Evolutionary conservation across 2,888 invertebrate genomes (phyloP).

Genomic region (Chrysotoxum bicinctum): DNA sequence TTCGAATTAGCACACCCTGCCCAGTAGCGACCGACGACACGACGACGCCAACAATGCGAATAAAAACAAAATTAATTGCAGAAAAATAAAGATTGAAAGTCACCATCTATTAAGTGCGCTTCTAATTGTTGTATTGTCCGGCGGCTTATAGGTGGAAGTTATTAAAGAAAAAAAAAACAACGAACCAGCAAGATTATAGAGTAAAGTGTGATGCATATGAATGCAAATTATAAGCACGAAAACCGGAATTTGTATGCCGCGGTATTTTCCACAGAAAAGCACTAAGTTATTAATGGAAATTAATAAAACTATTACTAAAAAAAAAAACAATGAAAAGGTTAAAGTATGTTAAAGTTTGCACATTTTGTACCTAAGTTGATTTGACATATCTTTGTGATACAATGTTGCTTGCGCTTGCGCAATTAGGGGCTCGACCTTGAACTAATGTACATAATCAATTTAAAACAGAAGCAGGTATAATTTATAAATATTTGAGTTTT

Average conservation of each 20-base stretch:
- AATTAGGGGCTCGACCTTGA: slow-evolving; percentile 23
- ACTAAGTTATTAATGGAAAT: background rate
- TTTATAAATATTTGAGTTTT: background rate
- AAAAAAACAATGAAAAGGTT: slow-evolving; percentile 36
- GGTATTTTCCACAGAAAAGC: background rate
- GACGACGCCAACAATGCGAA: slow-evolving; percentile 1
- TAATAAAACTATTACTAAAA: background rate
- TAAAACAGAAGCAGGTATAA: background rate
- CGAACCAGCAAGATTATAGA: background rate
- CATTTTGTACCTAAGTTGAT: background rate
- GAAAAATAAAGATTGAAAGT: slow-evolving; percentile 28
- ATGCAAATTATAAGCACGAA: slow-evolving; percentile 19
- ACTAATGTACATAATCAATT: background rate
- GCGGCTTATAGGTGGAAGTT: background rate
- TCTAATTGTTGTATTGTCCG: slow-evolving; percentile 52
- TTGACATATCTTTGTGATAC: background rate
- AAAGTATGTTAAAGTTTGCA: background rate
- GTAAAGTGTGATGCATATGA: slow-evolving; percentile 16
- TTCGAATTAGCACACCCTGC: background rate
- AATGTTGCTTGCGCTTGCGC: background rate
- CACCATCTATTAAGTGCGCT: slow-evolving; percentile 41
- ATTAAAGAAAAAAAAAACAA: background rate
- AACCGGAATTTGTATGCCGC: slow-evolving; percentile 63
- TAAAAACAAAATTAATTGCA: slow-evolving; percentile 25
- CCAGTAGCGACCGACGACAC: background rate